These are phyloP conservation scores for Colletes latitarsis DNA, from an alignment of 1,140 invertebrate genomes.

Conservation along the genomic window DNA sequence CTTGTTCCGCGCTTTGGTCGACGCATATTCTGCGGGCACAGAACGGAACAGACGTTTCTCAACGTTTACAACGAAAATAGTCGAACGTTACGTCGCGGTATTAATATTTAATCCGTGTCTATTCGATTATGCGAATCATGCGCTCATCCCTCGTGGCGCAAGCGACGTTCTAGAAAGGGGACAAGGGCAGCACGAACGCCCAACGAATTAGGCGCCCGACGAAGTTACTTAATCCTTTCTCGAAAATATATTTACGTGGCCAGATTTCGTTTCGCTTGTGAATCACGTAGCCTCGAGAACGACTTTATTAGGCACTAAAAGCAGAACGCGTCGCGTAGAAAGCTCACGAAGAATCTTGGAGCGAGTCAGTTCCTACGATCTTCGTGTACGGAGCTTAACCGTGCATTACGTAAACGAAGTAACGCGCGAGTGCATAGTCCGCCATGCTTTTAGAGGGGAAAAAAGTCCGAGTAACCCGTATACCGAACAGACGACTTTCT, in stretches of 20 bases:
- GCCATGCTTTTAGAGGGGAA: slow-evolving; percentile 30
- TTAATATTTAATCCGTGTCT: slow-evolving; percentile 30
- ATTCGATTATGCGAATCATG: slow-evolving; percentile 43
- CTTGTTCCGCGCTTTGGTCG: slow-evolving; percentile 73
- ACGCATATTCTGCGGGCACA: slow-evolving; percentile 65
- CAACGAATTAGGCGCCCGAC: slow-evolving; percentile 42
- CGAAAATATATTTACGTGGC: slow-evolving; percentile 36
- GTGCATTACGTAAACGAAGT: slow-evolving; percentile 41
- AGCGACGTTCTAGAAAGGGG: slow-evolving; percentile 49
- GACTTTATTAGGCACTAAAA: slow-evolving; percentile 27
- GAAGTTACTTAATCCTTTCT: slow-evolving; percentile 38
- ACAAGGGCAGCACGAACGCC: slow-evolving; percentile 50
- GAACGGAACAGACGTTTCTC: neutral
- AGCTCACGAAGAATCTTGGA: neutral
- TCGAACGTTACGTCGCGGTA: neutral
- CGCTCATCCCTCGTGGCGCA: slow-evolving; percentile 43
- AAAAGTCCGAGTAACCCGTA: slow-evolving; percentile 18
- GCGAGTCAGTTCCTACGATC: no score
- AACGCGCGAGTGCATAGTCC: neutral
- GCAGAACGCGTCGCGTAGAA: slow-evolving; percentile 25
- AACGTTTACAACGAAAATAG: no score
- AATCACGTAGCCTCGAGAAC: slow-evolving; percentile 25
- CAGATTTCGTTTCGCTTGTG: slow-evolving; percentile 24
- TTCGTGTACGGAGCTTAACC: no score
- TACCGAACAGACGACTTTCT: slow-evolving; percentile 54